Evolutionary conservation across 2,797 vertebrate genomes (phyloP).

Genomic region (Chromobotia macracanthus): DNA sequence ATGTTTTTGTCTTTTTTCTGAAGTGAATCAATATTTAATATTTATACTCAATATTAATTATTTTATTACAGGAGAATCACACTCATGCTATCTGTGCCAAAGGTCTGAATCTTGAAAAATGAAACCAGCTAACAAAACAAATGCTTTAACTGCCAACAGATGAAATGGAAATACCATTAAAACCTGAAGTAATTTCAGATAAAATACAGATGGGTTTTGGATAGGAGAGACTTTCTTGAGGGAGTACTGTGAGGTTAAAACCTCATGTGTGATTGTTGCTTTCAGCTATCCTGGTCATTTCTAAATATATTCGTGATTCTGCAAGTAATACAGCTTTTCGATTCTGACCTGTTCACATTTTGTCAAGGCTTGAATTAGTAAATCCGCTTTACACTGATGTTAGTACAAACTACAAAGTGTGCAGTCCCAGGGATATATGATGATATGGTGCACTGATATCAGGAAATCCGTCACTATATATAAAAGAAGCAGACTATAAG

Average conservation of each 20-base stretch:
- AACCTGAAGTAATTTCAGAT: slow-evolving; percentile 27
- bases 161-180: slow-evolving; percentile 24
- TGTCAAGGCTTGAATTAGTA: slow-evolving; percentile 62
- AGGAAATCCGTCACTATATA: slow-evolving; percentile 72
- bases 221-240: slow-evolving; percentile 22
- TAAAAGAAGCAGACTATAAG: slow-evolving; percentile 66
- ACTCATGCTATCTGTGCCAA: too few relatives aligned
- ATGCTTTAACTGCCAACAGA: slow-evolving; percentile 20
- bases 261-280: slow-evolving; percentile 20
- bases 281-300: slow-evolving; percentile 15
- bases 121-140: slow-evolving; percentile 2
- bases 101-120: background rate
- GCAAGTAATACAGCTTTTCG: slow-evolving; percentile 23
- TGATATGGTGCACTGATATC: slow-evolving; percentile 69
- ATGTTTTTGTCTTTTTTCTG: background rate
- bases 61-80: too few relatives aligned
- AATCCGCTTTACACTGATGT: slow-evolving; percentile 65
- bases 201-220: slow-evolving; percentile 6
- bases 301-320: slow-evolving; percentile 8
- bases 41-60: too few relatives aligned
- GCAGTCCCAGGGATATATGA: slow-evolving; percentile 55
- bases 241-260: slow-evolving; percentile 17
- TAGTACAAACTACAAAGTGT: slow-evolving; percentile 61
- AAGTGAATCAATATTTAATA: too few relatives aligned
- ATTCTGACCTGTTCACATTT: slow-evolving; percentile 54